Evolutionary conservation across 2,888 invertebrate genomes (phyloP).

Genomic region (Acleris holmiana): DNA sequence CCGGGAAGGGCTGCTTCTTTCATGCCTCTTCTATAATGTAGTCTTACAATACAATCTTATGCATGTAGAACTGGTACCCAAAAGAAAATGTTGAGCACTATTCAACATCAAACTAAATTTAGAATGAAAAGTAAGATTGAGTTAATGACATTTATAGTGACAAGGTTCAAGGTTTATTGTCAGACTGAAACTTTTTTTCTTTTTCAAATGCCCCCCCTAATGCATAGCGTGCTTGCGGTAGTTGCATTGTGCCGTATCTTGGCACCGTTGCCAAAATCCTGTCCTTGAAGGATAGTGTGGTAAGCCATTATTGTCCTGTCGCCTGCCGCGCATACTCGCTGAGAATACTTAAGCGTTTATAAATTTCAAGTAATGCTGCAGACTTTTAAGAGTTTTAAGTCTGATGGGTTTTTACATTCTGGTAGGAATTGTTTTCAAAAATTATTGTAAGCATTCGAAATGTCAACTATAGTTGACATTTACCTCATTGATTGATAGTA

Average conservation of each 20-base stretch:
- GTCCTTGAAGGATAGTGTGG: slow-evolving; percentile 33
- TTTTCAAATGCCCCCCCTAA: not conserved
- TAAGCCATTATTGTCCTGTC: slow-evolving; percentile 30
- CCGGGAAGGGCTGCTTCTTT: no score
- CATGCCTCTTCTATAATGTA: no score
- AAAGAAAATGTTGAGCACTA: no score
- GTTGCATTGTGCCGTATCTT: slow-evolving; percentile 2
- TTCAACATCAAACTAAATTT: no score
- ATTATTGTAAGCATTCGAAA: not conserved
- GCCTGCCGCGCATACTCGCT: slow-evolving; percentile 16
- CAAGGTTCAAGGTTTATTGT: no score
- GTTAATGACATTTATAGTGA: no score
- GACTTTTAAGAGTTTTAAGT: not conserved
- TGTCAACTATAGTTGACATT: no score
- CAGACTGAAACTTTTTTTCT: no score
- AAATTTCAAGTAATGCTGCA: slow-evolving; percentile 18
- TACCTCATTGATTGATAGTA: no score
- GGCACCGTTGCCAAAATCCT: slow-evolving; percentile 33
- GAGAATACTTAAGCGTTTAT: slow-evolving; percentile 30
- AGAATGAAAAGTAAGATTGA: no score
- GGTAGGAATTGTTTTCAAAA: not conserved
- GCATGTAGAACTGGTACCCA: no score
- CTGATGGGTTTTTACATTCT: slow-evolving; percentile 3
- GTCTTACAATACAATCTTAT: no score
- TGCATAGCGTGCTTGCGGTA: not conserved